A percentile compares a stretch with the other conserved stretches of the same genome.
Evolutionary conservation across 2,888 invertebrate species (phyloP).

Genomic region (Lysandra bellargus): DNA sequence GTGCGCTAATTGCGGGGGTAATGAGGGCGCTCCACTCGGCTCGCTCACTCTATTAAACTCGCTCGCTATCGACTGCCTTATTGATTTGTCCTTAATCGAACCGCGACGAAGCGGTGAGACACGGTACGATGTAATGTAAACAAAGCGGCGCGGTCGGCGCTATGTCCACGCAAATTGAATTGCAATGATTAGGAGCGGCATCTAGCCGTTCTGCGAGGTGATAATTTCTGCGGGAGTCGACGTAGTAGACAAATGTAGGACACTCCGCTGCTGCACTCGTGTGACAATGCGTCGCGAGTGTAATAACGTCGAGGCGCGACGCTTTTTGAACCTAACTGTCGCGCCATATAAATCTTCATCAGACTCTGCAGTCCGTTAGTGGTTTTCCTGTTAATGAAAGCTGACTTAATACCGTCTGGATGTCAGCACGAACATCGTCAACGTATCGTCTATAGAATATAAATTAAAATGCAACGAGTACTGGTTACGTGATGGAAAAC

Average conservation of each 20-base stretch:
- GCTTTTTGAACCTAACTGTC: slow-evolving; percentile 36
- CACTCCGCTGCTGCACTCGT: slow-evolving; percentile 15
- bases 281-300: slow-evolving; percentile 29
- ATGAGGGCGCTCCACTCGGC: slow-evolving; percentile 78
- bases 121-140: slow-evolving; percentile 63
- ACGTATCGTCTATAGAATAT: slow-evolving; percentile 19
- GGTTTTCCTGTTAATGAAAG: slow-evolving; percentile 26
- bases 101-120: slow-evolving; percentile 59
- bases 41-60: slow-evolving; percentile 79
- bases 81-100: slow-evolving; percentile 78
- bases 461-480: slow-evolving; percentile 19
- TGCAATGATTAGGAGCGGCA: slow-evolving; percentile 62
- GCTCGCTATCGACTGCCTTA: slow-evolving; percentile 78
- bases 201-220: slow-evolving; percentile 29
- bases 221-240: slow-evolving; percentile 29
- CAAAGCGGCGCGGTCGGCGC: slow-evolving; percentile 55
- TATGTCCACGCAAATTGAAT: slow-evolving; percentile 64
- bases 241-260: slow-evolving; percentile 30
- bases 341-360: slow-evolving; percentile 38
- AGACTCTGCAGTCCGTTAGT: slow-evolving; percentile 38
- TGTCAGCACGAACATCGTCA: background rate
- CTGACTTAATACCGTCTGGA: slow-evolving; percentile 7
- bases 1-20: slow-evolving; percentile 81
- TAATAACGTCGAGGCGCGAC: slow-evolving; percentile 10
- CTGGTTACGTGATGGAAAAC: slow-evolving; percentile 5